Percentiles rank a stretch among this genome's conserved stretches.
phyloP scores from a whole-genome alignment of 1,140 invertebrate species.

The Episyrphus balteatus region DNA sequence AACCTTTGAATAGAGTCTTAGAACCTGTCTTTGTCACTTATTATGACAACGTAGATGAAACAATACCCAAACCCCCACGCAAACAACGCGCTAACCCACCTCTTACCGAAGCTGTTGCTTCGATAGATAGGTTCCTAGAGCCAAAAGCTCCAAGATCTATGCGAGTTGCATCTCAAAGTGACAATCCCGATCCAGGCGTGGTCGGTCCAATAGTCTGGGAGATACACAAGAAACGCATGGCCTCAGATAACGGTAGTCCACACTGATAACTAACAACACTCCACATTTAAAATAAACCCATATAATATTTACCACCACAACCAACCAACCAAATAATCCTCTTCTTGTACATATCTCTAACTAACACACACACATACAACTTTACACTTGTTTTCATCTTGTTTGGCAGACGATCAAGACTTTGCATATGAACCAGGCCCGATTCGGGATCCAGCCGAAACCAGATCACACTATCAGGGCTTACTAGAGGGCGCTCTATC shows the following conservation, averaged over 20 bases:
- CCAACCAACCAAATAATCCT: not conserved
- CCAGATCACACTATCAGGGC: slow-evolving; percentile 33
- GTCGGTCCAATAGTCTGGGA: slow-evolving; percentile 73
- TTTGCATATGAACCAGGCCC: slow-evolving; percentile 20
- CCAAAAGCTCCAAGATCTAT: slow-evolving; percentile 23
- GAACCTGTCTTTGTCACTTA: slow-evolving; percentile 59
- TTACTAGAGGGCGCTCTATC: slow-evolving; percentile 34
- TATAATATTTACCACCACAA: not conserved
- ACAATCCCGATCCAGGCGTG: slow-evolving; percentile 61
- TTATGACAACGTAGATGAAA: slow-evolving; percentile 47
- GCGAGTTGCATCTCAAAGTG: slow-evolving; percentile 28
- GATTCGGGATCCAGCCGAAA: slow-evolving; percentile 30
- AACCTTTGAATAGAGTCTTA: slow-evolving; percentile 63
- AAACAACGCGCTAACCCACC: slow-evolving; percentile 10
- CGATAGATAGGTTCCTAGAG: slow-evolving; percentile 30
- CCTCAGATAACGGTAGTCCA: slow-evolving; percentile 20
- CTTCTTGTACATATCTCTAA: too few species aligned
- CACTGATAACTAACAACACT: too few species aligned
- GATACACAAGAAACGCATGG: slow-evolving; percentile 44
- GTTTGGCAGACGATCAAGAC: slow-evolving; percentile 22
- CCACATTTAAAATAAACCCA: not conserved
- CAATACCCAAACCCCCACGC: slow-evolving; percentile 6
- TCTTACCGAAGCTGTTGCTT: slow-evolving; percentile 18
- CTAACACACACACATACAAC: not conserved
- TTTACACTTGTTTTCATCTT: slow-evolving; percentile 19